phyloP scores from a whole-genome alignment of 2,888 invertebrate genomes.

The Scaptomyza parva region DNA sequence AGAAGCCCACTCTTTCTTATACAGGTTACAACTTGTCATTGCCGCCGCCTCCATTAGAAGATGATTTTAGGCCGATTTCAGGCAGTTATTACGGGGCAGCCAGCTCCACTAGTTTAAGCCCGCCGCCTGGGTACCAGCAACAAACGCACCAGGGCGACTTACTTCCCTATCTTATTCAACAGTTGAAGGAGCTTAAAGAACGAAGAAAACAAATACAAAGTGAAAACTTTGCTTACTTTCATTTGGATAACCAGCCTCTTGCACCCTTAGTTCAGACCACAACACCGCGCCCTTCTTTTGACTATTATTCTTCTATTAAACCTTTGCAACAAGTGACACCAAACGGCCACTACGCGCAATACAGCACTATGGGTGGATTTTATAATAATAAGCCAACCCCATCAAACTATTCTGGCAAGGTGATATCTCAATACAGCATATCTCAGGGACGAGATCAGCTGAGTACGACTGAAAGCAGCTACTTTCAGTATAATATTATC shows the following conservation, averaged over 20 bases:
- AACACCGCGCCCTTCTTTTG: constrained; percentile 32
- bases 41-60: constrained; percentile 71
- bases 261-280: constrained; percentile 36
- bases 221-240: constrained; percentile 85
- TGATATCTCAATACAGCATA: constrained; percentile 81
- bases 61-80: constrained; percentile 77
- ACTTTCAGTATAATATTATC: constrained; percentile 83
- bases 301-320: constrained; percentile 51
- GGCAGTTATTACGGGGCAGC: constrained; percentile 69
- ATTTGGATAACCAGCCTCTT: constrained; percentile 80
- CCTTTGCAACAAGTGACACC: constrained; percentile 83
- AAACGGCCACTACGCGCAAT: constrained; percentile 87
- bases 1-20: constrained; percentile 71
- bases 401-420: constrained; percentile 56
- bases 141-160: constrained; percentile 62
- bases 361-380: constrained; percentile 87
- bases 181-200: constrained; percentile 81
- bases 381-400: constrained; percentile 85
- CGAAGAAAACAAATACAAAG: constrained; percentile 78
- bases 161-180: constrained; percentile 80
- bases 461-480: constrained; percentile 83
- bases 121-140: constrained; percentile 48
- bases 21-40: constrained; percentile 78
- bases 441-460: constrained; percentile 30
- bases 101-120: constrained; percentile 53